Conservation (phyloP, 2,797 vertebrate genomes). For the Danio choprae region DNA sequence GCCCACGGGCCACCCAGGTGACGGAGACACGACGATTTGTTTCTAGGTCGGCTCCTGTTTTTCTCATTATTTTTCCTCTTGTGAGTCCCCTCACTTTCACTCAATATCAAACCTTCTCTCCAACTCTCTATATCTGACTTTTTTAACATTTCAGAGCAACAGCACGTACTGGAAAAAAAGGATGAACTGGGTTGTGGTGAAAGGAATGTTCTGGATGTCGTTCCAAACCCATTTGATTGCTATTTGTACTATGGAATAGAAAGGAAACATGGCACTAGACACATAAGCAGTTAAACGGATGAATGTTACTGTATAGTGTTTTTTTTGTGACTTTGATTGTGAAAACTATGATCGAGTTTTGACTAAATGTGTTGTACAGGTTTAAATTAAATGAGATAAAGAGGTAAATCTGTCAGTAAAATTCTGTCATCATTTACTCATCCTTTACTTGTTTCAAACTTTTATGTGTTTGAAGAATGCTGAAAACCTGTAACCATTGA, state of each 20-base stretch:
- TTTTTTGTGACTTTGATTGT: no score
- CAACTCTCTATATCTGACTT: not conserved
- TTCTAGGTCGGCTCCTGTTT: conserved; percentile 30
- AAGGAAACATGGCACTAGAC: not conserved
- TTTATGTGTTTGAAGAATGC: no score
- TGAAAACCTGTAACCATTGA: no score
- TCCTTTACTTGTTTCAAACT: no score
- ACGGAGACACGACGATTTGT: conserved; percentile 47
- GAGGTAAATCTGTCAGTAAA: no score
- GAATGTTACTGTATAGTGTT: no score
- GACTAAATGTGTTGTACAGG: no score
- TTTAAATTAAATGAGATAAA: no score
- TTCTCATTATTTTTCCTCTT: conserved; percentile 8
- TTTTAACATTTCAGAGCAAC: conserved; percentile 25
- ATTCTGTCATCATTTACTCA: no score
- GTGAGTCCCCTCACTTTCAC: conserved; percentile 18
- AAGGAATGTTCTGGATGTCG: not conserved
- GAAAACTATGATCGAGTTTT: no score
- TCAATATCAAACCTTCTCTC: conserved; percentile 20
- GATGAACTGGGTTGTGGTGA: conserved; percentile 16
- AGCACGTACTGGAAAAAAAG: not conserved
- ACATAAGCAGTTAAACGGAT: not conserved
- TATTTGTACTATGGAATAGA: not conserved
- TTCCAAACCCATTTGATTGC: not conserved
- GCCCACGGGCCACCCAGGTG: conserved; percentile 63